phyloP scores from a whole-genome alignment of 2,888 invertebrate species.

The Caenorhabditis virilis region DNA sequence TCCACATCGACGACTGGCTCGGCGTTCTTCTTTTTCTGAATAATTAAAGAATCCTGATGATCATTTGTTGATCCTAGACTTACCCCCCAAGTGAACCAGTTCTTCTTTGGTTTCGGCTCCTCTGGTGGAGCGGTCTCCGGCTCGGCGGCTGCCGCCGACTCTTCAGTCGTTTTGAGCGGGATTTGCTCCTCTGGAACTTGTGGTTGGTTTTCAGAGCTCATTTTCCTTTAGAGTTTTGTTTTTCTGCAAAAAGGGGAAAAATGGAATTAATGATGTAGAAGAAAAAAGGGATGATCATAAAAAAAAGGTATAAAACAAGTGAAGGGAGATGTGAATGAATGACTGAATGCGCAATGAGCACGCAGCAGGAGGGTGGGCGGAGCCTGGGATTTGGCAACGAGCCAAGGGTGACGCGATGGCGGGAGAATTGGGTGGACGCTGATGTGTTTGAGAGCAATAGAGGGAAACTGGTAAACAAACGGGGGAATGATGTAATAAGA shows the following conservation, averaged over 20 bases:
- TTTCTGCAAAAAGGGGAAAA: background rate
- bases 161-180: constrained; percentile 58
- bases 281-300: background rate
- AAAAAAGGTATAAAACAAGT: background rate
- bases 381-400: too few relatives aligned
- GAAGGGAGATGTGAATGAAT: background rate
- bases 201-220: constrained; percentile 26
- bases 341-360: too few relatives aligned
- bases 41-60: too few relatives aligned
- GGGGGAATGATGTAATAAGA: too few relatives aligned
- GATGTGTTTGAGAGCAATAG: too few relatives aligned
- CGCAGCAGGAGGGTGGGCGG: too few relatives aligned
- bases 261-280: background rate
- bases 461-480: too few relatives aligned
- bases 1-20: constrained; percentile 29
- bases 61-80: background rate
- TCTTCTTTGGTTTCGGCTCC: constrained; percentile 40
- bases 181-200: constrained; percentile 54
- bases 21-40: constrained; percentile 33
- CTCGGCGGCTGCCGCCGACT: constrained; percentile 42
- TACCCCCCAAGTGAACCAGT: constrained; percentile 25
- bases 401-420: too few relatives aligned
- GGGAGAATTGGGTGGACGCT: too few relatives aligned
- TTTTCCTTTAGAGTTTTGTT: constrained; percentile 5
- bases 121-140: constrained; percentile 18